Base-by-base conservation (phyloP, 2,113 vertebrate genomes). In the Psilopogon haemacephalus region DNA sequence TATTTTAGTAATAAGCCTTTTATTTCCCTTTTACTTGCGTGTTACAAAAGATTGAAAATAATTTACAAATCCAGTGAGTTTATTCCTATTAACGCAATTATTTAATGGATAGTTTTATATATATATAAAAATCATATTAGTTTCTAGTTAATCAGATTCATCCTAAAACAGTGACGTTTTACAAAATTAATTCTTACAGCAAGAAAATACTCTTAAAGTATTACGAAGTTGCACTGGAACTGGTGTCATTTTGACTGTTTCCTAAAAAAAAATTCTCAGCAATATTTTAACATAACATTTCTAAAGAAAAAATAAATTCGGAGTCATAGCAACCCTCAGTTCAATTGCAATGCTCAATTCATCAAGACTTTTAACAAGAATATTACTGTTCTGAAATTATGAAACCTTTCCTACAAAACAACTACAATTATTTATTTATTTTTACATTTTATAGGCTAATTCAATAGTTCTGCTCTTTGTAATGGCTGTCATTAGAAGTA, bases 401-500 rank as follows among this genome's bases (percentile, higher is more conserved):
- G 27, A 23, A 80, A 83, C 64, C 6, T 69, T 87, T 79, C 71
- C 58, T 74, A n/a, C 12, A 24, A 15, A 55, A 14, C 4, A 37
- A 28, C 42, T 54, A 19, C 12, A 44, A 23, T 58, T 21, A 85
- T 63, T 73, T 85, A 38, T 83, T 88, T 76, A 70, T 70, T 71
- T 64, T 83, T 63, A 35, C 24, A 4, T 73, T 19, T n/a, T 58
- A 13, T 35, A 30, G 12, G 19, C 15, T 79, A 19, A 68, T 78
- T 89, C 17, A 68, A 9, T 70, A 62, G 27, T 70, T 69, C 23
- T 83, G 8, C 58, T 84, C 7, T 81, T 30, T 3, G 1, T 74
- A 75, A 75, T 76, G 64, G 8, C 37, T 79, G 35, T 58, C 59
- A 84, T 92, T 93, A 86, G 83, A 93, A 67, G 26, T 77, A 90